Evolutionary conservation across 1,140 invertebrate species (phyloP).

Genomic region (Drosophila murphyi): DNA sequence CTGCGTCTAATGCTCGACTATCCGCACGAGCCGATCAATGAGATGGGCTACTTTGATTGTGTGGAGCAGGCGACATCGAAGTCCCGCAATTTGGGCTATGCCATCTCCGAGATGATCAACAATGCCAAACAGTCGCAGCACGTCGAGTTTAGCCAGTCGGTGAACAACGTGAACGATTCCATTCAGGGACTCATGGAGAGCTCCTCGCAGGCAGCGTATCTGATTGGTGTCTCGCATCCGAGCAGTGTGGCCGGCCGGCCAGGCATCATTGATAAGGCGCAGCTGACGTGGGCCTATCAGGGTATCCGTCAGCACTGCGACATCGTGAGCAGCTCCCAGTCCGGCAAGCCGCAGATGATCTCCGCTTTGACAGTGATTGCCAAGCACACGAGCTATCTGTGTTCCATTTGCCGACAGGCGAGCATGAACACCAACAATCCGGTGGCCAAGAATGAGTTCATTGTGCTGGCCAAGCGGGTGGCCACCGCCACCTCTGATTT

Average conservation of each 20-base stretch:
- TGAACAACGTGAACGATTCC: slow-evolving; percentile 92
- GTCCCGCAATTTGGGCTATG: slow-evolving; percentile 94
- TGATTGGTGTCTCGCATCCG: slow-evolving; percentile 96
- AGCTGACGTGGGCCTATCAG: slow-evolving; percentile 94
- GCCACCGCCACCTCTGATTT: slow-evolving; percentile 97
- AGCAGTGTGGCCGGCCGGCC: slow-evolving; percentile 95
- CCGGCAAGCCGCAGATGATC: slow-evolving; percentile 94
- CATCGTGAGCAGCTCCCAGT: slow-evolving; percentile 90
- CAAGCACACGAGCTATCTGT: slow-evolving; percentile 97
- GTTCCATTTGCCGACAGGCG: slow-evolving; percentile 96
- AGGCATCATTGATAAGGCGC: slow-evolving; percentile 96
- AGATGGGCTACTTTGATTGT: slow-evolving; percentile 96
- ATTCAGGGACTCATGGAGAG: slow-evolving; percentile 97
- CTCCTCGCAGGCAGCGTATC: slow-evolving; percentile 96
- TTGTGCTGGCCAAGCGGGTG: slow-evolving; percentile 98
- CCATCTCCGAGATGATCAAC: slow-evolving; percentile 97
- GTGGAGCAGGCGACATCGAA: slow-evolving; percentile 97
- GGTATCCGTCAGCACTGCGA: slow-evolving; percentile 95
- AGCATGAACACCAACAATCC: slow-evolving; percentile 96
- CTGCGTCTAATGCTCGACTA: slow-evolving; percentile 93
- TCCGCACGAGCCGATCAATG: slow-evolving; percentile 94
- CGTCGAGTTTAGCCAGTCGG: slow-evolving; percentile 94
- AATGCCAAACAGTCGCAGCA: slow-evolving; percentile 95
- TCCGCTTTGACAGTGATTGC: slow-evolving; percentile 97
- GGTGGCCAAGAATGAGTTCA: slow-evolving; percentile 97